Percentiles rank a stretch among this genome's conserved stretches.
Conservation (phyloP, 1,140 invertebrate species). For the Conus ventricosus region DNA sequence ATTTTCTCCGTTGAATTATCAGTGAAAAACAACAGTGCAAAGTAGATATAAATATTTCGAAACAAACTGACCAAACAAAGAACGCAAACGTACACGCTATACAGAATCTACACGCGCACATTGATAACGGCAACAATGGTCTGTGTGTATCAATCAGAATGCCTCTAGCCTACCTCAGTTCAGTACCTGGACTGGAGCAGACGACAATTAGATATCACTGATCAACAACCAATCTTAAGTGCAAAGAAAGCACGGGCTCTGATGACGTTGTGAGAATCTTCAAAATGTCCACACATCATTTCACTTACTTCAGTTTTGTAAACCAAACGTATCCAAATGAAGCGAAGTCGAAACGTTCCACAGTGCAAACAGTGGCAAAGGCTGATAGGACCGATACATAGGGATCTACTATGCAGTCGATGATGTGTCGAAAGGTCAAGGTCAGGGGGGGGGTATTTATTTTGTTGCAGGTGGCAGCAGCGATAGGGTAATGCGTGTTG, state of each 20-base stretch:
- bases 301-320: background rate
- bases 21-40: too few relatives aligned
- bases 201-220: too few relatives aligned
- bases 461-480: too few relatives aligned
- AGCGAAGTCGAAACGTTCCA: background rate
- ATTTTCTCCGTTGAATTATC: background rate
- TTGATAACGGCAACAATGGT: background rate
- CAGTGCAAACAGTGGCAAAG: background rate
- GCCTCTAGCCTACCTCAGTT: too few relatives aligned
- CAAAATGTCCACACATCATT: background rate
- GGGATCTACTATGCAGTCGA: background rate
- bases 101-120: background rate
- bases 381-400: background rate
- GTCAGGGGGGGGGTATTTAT: background rate
- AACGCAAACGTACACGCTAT: background rate
- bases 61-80: background rate
- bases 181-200: too few relatives aligned
- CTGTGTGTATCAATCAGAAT: too few relatives aligned
- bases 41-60: background rate
- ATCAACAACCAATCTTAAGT: too few relatives aligned
- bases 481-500: too few relatives aligned
- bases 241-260: too few relatives aligned
- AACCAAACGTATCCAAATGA: background rate
- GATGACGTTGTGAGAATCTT: too few relatives aligned
- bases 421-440: slow-evolving; percentile 7